Evolutionary conservation across 2,113 vertebrate genomes (phyloP).

Genomic region (Camelus bactrianus): DNA sequence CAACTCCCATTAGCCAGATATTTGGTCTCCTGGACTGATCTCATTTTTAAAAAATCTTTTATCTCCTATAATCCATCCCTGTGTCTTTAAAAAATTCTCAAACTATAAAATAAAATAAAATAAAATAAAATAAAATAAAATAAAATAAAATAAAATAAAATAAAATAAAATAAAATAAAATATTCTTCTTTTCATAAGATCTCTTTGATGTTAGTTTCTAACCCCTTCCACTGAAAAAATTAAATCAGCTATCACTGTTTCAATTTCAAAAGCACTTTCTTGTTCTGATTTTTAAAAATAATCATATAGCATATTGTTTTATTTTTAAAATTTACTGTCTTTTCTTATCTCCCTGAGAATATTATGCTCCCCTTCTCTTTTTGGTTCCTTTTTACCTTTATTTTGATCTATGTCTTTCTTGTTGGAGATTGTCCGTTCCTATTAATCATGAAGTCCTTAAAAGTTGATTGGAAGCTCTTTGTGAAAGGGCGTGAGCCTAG

Average conservation of each 20-base stretch:
- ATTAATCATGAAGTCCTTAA: background rate
- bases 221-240: constrained; percentile 6
- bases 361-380: background rate
- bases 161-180: too few relatives aligned
- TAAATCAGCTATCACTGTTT: constrained; percentile 26
- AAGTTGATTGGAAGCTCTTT: background rate
- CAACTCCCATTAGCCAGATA: background rate
- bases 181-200: background rate
- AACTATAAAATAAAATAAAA: too few relatives aligned
- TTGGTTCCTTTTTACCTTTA: constrained; percentile 29
- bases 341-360: constrained; percentile 7
- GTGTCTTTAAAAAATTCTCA: background rate
- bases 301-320: background rate
- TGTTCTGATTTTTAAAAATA: constrained; percentile 34
- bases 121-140: too few relatives aligned
- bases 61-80: background rate
- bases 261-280: constrained; percentile 60
- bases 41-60: constrained; percentile 2
- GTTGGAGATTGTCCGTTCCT: background rate
- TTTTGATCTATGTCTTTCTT: constrained; percentile 2
- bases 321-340: constrained; percentile 30
- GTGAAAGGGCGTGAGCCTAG: background rate
- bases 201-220: constrained; percentile 46
- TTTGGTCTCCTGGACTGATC: background rate
- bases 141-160: too few relatives aligned